These are phyloP conservation scores for Hyposoter dolosus DNA, from an alignment of 2,888 invertebrate genomes.

Conservation along the genomic window DNA sequence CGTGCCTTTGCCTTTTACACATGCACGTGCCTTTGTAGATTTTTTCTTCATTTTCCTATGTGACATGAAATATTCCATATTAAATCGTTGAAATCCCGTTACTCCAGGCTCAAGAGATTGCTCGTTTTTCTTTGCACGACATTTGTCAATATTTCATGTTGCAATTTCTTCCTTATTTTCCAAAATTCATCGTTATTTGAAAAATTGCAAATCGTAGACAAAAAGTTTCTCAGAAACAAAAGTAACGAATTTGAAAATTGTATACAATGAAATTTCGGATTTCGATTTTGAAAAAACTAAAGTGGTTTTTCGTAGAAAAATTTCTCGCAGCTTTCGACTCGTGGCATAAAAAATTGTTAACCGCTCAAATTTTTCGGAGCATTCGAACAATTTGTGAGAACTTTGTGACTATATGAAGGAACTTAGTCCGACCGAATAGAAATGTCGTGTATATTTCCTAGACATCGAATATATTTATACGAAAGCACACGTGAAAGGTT, in stretches of 20 bases:
- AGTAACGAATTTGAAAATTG: no score
- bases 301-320: neutral
- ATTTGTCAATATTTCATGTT: neutral
- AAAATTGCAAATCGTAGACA: neutral
- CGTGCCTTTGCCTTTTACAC: neutral
- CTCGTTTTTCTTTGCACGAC: neutral
- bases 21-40: neutral
- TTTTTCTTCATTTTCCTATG: neutral
- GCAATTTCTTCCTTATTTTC: neutral
- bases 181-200: neutral
- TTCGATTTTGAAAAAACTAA: neutral
- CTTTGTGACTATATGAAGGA: neutral
- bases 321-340: no score
- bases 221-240: no score
- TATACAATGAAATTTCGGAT: neutral
- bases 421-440: neutral
- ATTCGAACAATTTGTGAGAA: neutral
- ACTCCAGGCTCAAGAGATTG: neutral
- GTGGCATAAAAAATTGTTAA: no score
- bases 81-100: neutral
- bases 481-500: constrained; percentile 62
- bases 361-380: neutral
- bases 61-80: neutral
- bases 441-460: neutral
- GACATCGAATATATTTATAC: constrained; percentile 1